A percentile compares a stretch with the other conserved stretches of the same genome.
phyloP scores from a whole-genome alignment of 2,113 vertebrate species.

The Gambusia affinis region DNA sequence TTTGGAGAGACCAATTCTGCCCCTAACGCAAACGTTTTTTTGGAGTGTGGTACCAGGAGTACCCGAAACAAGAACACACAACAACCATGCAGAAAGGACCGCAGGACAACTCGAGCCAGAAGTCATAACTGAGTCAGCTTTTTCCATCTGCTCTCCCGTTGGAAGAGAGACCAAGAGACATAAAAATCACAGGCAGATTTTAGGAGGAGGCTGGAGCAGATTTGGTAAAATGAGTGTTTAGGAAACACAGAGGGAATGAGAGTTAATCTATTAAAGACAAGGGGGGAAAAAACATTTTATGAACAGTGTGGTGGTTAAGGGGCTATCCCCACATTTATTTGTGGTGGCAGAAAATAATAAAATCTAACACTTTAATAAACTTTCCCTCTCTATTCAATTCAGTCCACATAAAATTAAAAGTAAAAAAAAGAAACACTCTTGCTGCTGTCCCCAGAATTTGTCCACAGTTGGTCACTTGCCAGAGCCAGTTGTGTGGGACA shows the following conservation, averaged over 20 bases:
- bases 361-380: not conserved
- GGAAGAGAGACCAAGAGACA: not conserved
- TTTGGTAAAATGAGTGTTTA: constrained; percentile 21
- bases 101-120: not conserved
- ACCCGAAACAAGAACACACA: not conserved
- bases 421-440: not conserved
- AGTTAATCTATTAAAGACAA: constrained; percentile 34
- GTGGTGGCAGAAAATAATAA: constrained; percentile 3
- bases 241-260: constrained; percentile 36
- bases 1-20: not conserved
- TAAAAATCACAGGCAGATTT: constrained; percentile 30
- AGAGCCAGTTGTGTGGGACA: constrained; percentile 44
- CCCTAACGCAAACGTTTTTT: not conserved
- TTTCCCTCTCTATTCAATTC: constrained; percentile 4
- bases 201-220: constrained; percentile 13
- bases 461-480: constrained; percentile 40
- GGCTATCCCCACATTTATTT: constrained; percentile 40
- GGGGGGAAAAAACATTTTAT: constrained; percentile 34
- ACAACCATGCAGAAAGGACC: not conserved
- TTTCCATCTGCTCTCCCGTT: constrained; percentile 1
- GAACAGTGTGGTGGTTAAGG: constrained; percentile 41
- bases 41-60: not conserved
- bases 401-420: not conserved
- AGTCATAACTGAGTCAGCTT: not conserved
- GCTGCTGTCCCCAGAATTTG: constrained; percentile 30